Percentiles rank a stretch among this genome's conserved stretches.
These are phyloP conservation scores for Entomyzon cyanotis DNA, from an alignment of 2,113 vertebrate genomes.

Conservation along the genomic window DNA sequence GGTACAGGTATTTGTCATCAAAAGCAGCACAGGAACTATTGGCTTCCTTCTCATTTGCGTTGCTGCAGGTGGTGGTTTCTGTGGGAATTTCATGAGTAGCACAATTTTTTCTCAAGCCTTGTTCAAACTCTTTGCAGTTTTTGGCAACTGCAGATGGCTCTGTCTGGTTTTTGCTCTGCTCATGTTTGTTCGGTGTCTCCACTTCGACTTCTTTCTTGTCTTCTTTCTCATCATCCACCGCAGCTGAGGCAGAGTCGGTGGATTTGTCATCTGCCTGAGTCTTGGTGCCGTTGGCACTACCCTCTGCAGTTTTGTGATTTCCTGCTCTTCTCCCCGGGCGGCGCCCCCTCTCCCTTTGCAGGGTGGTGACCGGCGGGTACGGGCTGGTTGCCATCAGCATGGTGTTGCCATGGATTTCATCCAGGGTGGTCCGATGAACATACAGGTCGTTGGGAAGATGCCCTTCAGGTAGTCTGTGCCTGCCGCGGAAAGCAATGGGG, in stretches of 20 bases:
- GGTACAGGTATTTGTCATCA: conserved; percentile 82
- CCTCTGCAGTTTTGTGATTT: conserved; percentile 80
- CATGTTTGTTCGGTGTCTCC: conserved; percentile 70
- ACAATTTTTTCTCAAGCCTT: conserved; percentile 73
- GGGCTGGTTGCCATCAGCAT: conserved; percentile 83
- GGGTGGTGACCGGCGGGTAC: conserved; percentile 78
- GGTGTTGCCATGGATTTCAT: conserved; percentile 84
- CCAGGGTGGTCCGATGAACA: conserved; percentile 79
- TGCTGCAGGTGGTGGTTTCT: conserved; percentile 70
- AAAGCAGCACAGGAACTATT: conserved; percentile 75
- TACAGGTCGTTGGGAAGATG: conserved; percentile 79
- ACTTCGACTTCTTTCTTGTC: conserved; percentile 78
- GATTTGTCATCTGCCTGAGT: conserved; percentile 79
- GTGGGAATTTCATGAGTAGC: conserved; percentile 67
- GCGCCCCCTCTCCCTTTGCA: conserved; percentile 85
- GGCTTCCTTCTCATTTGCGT: conserved; percentile 77
- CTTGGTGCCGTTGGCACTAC: conserved; percentile 67
- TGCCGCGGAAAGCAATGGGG: conserved; percentile 80
- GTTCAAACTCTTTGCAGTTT: conserved; percentile 76
- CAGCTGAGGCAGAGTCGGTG: conserved; percentile 67
- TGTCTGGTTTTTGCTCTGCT: conserved; percentile 74
- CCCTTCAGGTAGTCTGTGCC: conserved; percentile 80
- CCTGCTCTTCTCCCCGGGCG: conserved; percentile 78
- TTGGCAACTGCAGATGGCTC: conserved; percentile 70
- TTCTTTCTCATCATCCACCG: conserved; percentile 83